Conservation (phyloP, 2,888 invertebrate species). For the Volucella bombylans region DNA sequence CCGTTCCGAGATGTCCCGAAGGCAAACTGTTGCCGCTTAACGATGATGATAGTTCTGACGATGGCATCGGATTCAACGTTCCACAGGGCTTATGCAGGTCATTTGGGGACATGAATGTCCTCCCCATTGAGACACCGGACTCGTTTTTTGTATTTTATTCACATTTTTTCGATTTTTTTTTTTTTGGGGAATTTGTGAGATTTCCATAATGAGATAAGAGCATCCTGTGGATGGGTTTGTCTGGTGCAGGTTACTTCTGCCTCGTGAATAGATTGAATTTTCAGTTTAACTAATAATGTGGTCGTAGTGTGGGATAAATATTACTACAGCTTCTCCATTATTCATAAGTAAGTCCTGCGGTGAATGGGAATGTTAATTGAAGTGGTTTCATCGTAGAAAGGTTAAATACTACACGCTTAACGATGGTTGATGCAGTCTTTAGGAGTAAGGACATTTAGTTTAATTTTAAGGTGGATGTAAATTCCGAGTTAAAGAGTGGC, state of each 20-base stretch:
- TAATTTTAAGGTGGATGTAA: too few species aligned
- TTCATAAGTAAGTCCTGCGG: conserved; percentile 12
- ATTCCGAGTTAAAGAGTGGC: too few species aligned
- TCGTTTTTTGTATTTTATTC: conserved; percentile 42
- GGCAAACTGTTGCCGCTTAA: conserved; percentile 69
- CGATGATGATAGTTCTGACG: conserved; percentile 18
- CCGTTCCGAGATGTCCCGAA: conserved; percentile 38
- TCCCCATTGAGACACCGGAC: background rate
- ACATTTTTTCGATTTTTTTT: conserved; percentile 1
- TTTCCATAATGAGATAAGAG: conserved; percentile 55
- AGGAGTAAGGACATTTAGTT: too few species aligned
- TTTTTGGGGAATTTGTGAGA: conserved; percentile 29
- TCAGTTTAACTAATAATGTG: conserved; percentile 35
- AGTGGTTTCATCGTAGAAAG: conserved; percentile 8
- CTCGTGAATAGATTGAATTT: conserved; percentile 57
- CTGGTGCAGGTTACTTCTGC: background rate
- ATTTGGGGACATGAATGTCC: background rate
- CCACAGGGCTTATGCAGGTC: conserved; percentile 44
- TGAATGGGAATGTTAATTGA: conserved; percentile 39
- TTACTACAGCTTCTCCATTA: conserved; percentile 10
- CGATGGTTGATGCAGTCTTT: too few species aligned
- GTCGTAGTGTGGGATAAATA: conserved; percentile 23
- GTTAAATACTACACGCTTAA: background rate
- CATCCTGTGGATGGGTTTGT: conserved; percentile 25
- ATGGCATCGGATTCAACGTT: background rate